Evolutionary conservation across 37 sponge, comb jelly and placozoan species (phyloP), one percentile per base, ranked within the genome.

Genomic region (Mnemiopsis leidyi): DNA sequence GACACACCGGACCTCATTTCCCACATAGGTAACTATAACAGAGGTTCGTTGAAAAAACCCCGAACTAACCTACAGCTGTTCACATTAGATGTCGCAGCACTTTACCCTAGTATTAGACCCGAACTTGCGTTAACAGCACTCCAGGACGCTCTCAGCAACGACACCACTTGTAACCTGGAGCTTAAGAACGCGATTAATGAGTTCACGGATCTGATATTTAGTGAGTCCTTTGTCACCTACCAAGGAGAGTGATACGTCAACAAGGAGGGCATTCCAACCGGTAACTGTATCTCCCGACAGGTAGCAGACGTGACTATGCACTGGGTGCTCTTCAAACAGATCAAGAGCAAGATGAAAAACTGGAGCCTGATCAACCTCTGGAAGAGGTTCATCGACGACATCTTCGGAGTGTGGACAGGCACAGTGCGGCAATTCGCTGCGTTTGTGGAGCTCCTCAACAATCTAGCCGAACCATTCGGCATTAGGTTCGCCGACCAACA

Each of bases 241-340:
- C 35, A 29, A 3, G 36, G 36, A 34, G 37, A 32, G 36, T 7
- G 35, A 18, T 79, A 34, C 82, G 34, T 29, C 7, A 20, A 13
- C 35, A 20, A 29, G 82, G 29, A 79, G 82, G 82, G 82, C 1
- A 79, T 79, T 3, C 82, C 82, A 21, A 79, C 36, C 36, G 82
- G 82, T 13, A 33, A 33, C 7, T 79, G 82, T 79, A 33, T 34
- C 35, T 79, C 82, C 2, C 2, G 36, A 35, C 82, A 79, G 21
- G 36, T 79, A 3, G 82, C 34, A 33, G 82, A 79, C 36, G 29
- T 79, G 23, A 34, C 36, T 2, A 23, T 79, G 34, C 82, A 79
- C 21, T 79, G 37, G 37, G 36, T 79, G 3, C 5, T 79, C 2
- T 21, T 69, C 21, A 25, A 69, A 28, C 24, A 69, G 24, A 69